Percentiles rank a stretch among this genome's conserved stretches.
Evolutionary conservation across 2,888 invertebrate genomes (phyloP).

Genomic region (Hemithea aestivaria): DNA sequence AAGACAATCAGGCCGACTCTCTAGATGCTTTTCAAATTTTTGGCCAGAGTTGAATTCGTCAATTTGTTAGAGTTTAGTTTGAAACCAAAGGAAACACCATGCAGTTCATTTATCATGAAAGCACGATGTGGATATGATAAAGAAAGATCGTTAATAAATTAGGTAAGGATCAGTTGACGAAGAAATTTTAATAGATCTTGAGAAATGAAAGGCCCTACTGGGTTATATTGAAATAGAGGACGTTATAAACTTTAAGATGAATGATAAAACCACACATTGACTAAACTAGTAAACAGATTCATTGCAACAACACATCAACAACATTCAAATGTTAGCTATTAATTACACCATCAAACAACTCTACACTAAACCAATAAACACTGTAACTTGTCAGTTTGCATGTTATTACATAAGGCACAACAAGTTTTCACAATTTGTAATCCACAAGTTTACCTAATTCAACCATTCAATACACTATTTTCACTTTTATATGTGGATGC

Average conservation of each 20-base stretch:
- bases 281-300: constrained; percentile 60
- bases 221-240: constrained; percentile 46
- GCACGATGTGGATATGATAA: constrained; percentile 25
- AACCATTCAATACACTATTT: constrained; percentile 79
- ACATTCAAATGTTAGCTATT: constrained; percentile 73
- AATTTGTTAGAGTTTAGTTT: constrained; percentile 7
- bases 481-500: constrained; percentile 78
- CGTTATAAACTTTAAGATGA: constrained; percentile 51
- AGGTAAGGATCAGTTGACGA: constrained; percentile 5
- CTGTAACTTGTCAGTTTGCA: constrained; percentile 41
- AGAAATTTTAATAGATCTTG: constrained; percentile 19
- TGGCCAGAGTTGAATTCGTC: neutral
- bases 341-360: constrained; percentile 69
- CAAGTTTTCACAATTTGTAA: constrained; percentile 36
- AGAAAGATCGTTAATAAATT: constrained; percentile 15
- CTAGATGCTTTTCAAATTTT: neutral
- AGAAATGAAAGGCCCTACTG: constrained; percentile 28
- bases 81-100: constrained; percentile 28
- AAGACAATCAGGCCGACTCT: neutral
- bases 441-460: constrained; percentile 62
- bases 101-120: constrained; percentile 29
- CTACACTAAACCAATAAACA: constrained; percentile 68
- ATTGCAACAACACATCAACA: constrained; percentile 75
- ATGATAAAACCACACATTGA: constrained; percentile 61
- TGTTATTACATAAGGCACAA: constrained; percentile 33